Evolutionary conservation across 2,888 invertebrate genomes (phyloP).

Genomic region (Apamea crenata): DNA sequence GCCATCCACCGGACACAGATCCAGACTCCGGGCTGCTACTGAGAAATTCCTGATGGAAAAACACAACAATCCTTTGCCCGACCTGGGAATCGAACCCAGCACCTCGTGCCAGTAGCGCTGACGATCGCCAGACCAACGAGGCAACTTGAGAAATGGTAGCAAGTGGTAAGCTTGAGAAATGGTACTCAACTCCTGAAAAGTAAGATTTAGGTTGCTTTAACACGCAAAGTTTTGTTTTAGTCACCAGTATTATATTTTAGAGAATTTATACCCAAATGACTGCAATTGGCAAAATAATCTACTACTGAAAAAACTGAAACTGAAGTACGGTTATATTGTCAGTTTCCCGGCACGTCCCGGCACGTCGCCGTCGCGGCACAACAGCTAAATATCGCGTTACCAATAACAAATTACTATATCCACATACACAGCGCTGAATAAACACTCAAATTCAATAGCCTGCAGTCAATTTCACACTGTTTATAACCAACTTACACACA

Average conservation of each 20-base stretch:
- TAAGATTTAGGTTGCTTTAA: no score
- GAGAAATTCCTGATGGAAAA: not conserved
- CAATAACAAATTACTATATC: slow-evolving; percentile 77
- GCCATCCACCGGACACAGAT: not conserved
- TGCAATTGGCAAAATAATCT: slow-evolving; percentile 12
- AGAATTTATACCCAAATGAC: not conserved
- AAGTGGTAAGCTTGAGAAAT: not conserved
- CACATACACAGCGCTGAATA: slow-evolving; percentile 71
- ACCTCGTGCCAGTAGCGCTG: not conserved
- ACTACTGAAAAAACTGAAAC: slow-evolving; percentile 41
- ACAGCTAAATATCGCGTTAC: slow-evolving; percentile 77
- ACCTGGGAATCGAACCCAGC: not conserved
- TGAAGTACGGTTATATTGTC: slow-evolving; percentile 24
- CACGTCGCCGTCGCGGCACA: not conserved
- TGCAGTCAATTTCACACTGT: slow-evolving; percentile 79
- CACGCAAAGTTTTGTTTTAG: not conserved
- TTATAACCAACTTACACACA: slow-evolving; percentile 46
- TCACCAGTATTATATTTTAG: not conserved
- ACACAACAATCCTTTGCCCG: not conserved
- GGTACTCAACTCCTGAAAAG: no score
- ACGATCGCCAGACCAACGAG: not conserved
- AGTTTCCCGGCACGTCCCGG: not conserved
- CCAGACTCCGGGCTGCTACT: not conserved
- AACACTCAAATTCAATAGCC: slow-evolving; percentile 82
- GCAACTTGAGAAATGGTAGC: not conserved